A percentile compares a stretch with the other conserved stretches of the same genome.
Conservation (phyloP, 2,113 vertebrate genomes). For the Micronycteris hirsuta region DNA sequence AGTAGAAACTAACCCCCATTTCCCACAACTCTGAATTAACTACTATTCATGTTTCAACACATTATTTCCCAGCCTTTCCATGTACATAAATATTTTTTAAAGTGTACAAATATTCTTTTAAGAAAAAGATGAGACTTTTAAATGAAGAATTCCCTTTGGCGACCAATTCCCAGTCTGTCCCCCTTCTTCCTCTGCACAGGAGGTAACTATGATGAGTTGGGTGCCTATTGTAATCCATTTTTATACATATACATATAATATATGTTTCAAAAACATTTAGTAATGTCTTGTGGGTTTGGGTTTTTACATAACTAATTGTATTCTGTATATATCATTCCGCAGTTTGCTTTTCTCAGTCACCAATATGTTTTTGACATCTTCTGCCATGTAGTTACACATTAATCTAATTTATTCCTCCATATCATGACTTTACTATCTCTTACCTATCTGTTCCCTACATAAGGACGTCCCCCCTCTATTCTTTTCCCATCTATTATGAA, state of each 20-base stretch:
- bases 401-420: neutral
- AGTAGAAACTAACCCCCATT: neutral
- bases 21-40: neutral
- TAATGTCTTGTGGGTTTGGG: neutral
- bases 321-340: neutral
- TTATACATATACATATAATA: neutral
- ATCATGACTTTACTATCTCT: neutral
- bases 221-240: neutral
- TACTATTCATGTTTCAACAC: neutral
- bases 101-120: neutral
- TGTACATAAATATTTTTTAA: neutral
- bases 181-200: neutral
- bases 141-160: neutral
- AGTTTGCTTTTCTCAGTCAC: neutral
- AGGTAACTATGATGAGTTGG: neutral
- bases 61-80: neutral
- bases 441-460: neutral
- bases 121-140: neutral
- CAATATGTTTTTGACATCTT: neutral
- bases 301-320: neutral
- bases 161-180: neutral
- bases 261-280: neutral
- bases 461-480: neutral
- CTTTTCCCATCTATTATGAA: neutral
- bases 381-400: neutral